Base-by-base conservation (phyloP, 2,113 vertebrate species). In the Hippopotamus amphibius region DNA sequence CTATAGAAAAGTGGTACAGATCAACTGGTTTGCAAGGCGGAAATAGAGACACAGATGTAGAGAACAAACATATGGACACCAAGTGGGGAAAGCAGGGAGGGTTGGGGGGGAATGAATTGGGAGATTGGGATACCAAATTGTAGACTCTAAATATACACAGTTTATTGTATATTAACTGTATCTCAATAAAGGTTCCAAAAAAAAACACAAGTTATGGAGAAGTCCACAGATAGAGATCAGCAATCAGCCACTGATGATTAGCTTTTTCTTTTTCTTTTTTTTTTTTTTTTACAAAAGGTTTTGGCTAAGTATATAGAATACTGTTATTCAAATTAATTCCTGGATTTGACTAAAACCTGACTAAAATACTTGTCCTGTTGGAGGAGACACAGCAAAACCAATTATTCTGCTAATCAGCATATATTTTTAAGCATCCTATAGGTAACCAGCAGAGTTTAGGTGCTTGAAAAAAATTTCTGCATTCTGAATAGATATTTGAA, bases 351-450 rank as follows among this genome's bases (percentile, higher is more conserved):
- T 11, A 50, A 92, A 48, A 86, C 22, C 71, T 46, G 22, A 90
- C 53, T 63, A 50, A 90, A 69, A 50, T 12, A 17, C 7, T 88
- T 87, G 9, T 87, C 59, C 13, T 88, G 4, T 59, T 90, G 46
- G 17, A 96, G 19, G 3, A 74, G 2, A 85, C 6, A 95, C 4
- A 76, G 9, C 5, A 91, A 85, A 55, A 6, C 2, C 22, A 72
- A 71, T 77, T 57, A 76, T 61, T 93, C n/a, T 96, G 16, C 69
- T 76, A 57, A 93, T 74, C 76, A 80, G 0, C 46, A 74, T 85
- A n/a, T 50, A 55, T 81, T 81, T 90, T 69, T 53, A 94, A 90
- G 30, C 24, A 77, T 86, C 17, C 28, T 92, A 24, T 79, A 89
- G 33, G 3, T 65, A 88, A 93, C 1, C 37, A 74, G 26, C 63